phyloP scores from a whole-genome alignment of 2,113 vertebrate genomes.

The Dolichotis patagonum region DNA sequence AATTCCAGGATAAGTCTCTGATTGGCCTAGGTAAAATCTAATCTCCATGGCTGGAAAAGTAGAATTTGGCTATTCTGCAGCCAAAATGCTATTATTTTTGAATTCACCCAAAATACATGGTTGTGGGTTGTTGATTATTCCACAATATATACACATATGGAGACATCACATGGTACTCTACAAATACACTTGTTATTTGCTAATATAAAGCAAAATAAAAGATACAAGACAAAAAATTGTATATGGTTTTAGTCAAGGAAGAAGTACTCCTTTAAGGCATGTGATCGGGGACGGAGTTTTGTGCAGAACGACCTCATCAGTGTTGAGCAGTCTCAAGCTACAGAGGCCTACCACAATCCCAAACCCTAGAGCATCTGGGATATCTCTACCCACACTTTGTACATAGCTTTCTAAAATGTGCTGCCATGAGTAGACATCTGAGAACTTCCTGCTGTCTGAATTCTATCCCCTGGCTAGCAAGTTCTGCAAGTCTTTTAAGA shows the following conservation, averaged over 20 bases:
- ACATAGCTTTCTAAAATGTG: not conserved
- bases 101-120: not conserved
- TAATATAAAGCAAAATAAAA: not conserved
- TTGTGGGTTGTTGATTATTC: not conserved
- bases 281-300: not conserved
- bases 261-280: not conserved
- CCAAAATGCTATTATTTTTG: not conserved
- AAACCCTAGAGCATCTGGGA: not conserved
- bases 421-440: not conserved
- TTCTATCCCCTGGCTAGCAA: conserved; percentile 34
- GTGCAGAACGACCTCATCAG: not conserved
- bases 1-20: not conserved
- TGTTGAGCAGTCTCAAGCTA: not conserved
- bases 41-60: not conserved
- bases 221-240: not conserved
- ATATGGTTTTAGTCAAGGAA: not conserved
- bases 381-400: not conserved
- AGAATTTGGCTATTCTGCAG: not conserved
- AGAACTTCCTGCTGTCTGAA: not conserved
- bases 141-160: not conserved
- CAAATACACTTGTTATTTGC: not conserved
- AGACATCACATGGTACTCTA: not conserved
- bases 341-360: not conserved
- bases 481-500: conserved; percentile 68
- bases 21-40: not conserved